Evolutionary conservation across 2,888 invertebrate species (phyloP), one percentile per base, ranked within the genome.

Genomic region (Drosophila ustulata): DNA sequence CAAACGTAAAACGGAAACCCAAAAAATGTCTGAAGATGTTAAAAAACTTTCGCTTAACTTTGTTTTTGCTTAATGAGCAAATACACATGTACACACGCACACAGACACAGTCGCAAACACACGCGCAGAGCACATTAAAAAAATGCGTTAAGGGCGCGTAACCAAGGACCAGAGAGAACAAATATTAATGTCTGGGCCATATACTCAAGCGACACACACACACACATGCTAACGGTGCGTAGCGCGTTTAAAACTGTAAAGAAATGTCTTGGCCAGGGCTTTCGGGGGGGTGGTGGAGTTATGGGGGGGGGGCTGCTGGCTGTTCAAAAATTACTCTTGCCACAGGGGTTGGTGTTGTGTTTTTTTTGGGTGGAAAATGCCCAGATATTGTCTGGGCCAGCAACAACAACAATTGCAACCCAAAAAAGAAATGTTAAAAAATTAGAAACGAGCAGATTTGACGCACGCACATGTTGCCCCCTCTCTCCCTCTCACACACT

Each of bases 31-130:
- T 83, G 82, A 89, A 86, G 88, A 83, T 82, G 83, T 70, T 78
- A 76, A 85, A 79, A 89, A 87, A 84, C 75, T 82, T 88, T 82
- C 78, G 75, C 83, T 72, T 72, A 89, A 89, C 86, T 90, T 90
- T 88, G 88, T 88, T 90, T 90, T 90, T 89, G 89, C 90, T 86
- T 90, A 89, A 89, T 89, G 90, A 89, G 89, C 89, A 90, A 90
- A 89, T 86, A 89, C 75, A 78, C 71, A 79, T 64, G 75, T 66
- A 79, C 53, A 66, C 55, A 72, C 59, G 39, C 62, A 79, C 53
- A 66, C 55, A 72, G 59, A 65, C 55, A 72, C 59, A 65, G 53
- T 69, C 26, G 64, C 62, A 51, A 45, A 30, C 45, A 46, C 45
- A 46, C 53, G n/a, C 39, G 64, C 23, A 66, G 56, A 76, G 77